phyloP scores from a whole-genome alignment of 2,888 invertebrate species.

The Tetanocera ferruginea region DNA sequence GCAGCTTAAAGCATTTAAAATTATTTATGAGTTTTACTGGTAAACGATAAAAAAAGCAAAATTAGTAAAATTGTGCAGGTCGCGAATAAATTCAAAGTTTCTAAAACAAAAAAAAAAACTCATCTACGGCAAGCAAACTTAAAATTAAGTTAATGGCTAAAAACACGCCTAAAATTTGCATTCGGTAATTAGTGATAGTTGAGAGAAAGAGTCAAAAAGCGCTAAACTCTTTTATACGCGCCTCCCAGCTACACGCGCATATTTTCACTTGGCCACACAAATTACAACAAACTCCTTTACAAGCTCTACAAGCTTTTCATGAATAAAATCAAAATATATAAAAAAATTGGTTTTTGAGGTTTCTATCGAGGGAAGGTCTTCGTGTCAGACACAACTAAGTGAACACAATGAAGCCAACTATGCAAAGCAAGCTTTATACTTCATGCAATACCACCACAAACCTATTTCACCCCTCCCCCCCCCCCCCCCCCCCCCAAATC shows the following conservation, averaged over 20 bases:
- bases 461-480: not conserved
- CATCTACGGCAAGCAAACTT: too few relatives aligned
- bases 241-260: not conserved
- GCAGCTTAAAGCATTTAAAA: too few relatives aligned
- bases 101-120: too few relatives aligned
- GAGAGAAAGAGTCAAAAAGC: too few relatives aligned
- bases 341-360: conserved; percentile 8
- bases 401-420: not conserved
- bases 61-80: too few relatives aligned
- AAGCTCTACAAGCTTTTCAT: not conserved
- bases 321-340: not conserved
- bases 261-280: not conserved
- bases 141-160: too few relatives aligned
- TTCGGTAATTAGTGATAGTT: too few relatives aligned
- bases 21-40: too few relatives aligned
- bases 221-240: too few relatives aligned
- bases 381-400: not conserved
- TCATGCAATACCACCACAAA: not conserved
- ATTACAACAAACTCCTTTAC: not conserved
- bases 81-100: too few relatives aligned
- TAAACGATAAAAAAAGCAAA: too few relatives aligned
- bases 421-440: not conserved
- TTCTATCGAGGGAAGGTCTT: not conserved
- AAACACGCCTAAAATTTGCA: too few relatives aligned
- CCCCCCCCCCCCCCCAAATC: not conserved